A percentile compares a stretch with the other conserved stretches of the same genome.
phyloP scores from a whole-genome alignment of 37 sponge, comb jelly and placozoan genomes.

The Eunapius fragilis region DNA sequence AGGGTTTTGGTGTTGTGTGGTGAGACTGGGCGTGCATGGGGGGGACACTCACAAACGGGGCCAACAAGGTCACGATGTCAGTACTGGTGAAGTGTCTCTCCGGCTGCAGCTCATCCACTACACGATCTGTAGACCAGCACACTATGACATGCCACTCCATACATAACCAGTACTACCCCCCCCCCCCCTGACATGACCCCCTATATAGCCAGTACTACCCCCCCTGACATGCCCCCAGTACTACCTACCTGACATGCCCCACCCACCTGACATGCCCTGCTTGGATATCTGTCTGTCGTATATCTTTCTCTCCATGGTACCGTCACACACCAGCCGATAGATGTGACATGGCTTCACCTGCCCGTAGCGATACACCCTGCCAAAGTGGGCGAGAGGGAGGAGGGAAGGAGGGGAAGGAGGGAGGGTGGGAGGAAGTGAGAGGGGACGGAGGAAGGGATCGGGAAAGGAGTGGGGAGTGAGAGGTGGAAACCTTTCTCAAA shows the following conservation, averaged over 20 bases:
- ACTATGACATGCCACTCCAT: not conserved
- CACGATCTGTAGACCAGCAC: slow-evolving; percentile 63
- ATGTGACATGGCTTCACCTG: slow-evolving; percentile 87
- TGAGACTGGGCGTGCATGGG: slow-evolving; percentile 1
- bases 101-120: slow-evolving; percentile 88
- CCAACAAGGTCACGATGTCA: slow-evolving; percentile 61
- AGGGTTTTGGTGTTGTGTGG: not conserved
- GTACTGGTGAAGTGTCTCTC: slow-evolving; percentile 71
- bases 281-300: slow-evolving; percentile 96
- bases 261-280: slow-evolving; percentile 81
- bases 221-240: not conserved
- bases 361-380: slow-evolving; percentile 92
- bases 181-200: too few relatives aligned
- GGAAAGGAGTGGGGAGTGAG: too few relatives aligned
- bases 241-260: not conserved
- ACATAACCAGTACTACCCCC: not conserved
- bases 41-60: slow-evolving; percentile 50
- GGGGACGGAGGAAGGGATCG: too few relatives aligned
- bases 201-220: too few relatives aligned
- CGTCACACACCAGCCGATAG: slow-evolving; percentile 92
- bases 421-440: too few relatives aligned
- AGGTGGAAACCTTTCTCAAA: too few relatives aligned
- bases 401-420: too few relatives aligned
- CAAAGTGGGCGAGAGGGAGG: too few relatives aligned
- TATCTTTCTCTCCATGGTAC: slow-evolving; percentile 91